phyloP scores from a whole-genome alignment of 2,888 invertebrate species.

The Scaeva pyrastri region DNA sequence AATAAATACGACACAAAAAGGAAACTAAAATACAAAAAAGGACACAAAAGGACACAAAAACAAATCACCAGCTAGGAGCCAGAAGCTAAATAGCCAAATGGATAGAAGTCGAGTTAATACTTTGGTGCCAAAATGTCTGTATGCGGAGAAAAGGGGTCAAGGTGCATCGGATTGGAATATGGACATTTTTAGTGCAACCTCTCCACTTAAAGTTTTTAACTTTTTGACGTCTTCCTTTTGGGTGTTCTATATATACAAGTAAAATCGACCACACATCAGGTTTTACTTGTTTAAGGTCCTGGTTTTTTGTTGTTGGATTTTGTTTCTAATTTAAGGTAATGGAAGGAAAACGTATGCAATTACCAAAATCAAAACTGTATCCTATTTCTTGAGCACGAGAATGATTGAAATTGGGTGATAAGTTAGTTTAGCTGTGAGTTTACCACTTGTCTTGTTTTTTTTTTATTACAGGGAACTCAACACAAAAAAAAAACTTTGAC shows the following conservation, averaged over 20 bases:
- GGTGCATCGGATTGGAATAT: conserved; percentile 36
- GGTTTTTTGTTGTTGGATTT: not conserved
- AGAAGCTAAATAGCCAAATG: conserved; percentile 27
- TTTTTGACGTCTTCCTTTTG: conserved; percentile 18
- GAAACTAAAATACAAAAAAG: conserved; percentile 16
- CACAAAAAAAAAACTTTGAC: conserved; percentile 8
- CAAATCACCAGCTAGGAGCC: conserved; percentile 60
- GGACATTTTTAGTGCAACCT: conserved; percentile 7
- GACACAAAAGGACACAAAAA: not conserved
- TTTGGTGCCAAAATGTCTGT: conserved; percentile 66
- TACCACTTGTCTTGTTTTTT: not conserved
- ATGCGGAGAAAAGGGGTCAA: conserved; percentile 55
- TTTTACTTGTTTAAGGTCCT: not conserved
- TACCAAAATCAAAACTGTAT: conserved; percentile 34
- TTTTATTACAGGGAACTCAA: not conserved
- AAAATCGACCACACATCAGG: not conserved
- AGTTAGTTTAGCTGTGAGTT: conserved; percentile 21
- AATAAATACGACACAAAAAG: conserved; percentile 42
- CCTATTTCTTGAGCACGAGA: not conserved
- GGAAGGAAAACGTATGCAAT: conserved; percentile 15
- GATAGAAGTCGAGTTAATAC: conserved; percentile 41
- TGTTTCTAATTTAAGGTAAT: not conserved
- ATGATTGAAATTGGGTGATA: conserved; percentile 39
- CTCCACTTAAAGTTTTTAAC: conserved; percentile 31
- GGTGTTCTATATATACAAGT: not conserved